Percentiles rank a stretch among this genome's conserved stretches.
Conservation (phyloP, 2,113 vertebrate genomes). For the Pholis gunnellus region DNA sequence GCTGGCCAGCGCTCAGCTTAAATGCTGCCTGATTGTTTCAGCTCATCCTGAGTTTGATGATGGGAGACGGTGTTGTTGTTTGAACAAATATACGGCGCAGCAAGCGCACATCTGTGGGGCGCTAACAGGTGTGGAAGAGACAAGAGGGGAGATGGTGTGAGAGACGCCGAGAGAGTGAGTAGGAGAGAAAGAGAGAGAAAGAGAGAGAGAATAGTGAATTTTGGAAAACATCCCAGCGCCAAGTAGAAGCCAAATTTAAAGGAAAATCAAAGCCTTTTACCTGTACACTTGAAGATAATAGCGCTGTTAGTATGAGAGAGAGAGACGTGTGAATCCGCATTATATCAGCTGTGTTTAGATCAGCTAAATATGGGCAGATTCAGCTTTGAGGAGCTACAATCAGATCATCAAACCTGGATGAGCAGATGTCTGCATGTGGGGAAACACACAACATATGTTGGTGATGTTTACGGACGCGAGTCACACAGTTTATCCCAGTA, state of each 20-base stretch:
- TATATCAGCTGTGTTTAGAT: conserved; percentile 45
- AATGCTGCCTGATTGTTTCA: conserved; percentile 93
- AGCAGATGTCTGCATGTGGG: conserved; percentile 36
- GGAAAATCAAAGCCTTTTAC: conserved; percentile 88
- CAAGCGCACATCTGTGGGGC: conserved; percentile 85
- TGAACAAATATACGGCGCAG: conserved; percentile 34
- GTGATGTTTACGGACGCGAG: conserved; percentile 11
- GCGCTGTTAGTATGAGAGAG: conserved; percentile 82
- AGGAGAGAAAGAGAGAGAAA: conserved; percentile 23
- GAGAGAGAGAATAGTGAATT: conserved; percentile 54
- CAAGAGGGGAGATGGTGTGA: conserved; percentile 78
- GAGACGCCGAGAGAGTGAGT: conserved; percentile 11
- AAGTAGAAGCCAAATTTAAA: conserved; percentile 66
- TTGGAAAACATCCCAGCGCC: conserved; percentile 61
- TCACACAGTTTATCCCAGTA: neutral
- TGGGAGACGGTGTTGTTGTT: conserved; percentile 81
- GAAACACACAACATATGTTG: neutral
- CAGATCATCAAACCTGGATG: conserved; percentile 25
- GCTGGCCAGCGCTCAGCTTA: conserved; percentile 88
- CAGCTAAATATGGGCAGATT: conserved; percentile 29
- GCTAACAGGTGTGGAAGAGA: conserved; percentile 92
- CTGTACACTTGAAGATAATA: conserved; percentile 88
- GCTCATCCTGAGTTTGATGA: conserved; percentile 90
- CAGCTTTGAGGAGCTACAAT: conserved; percentile 35
- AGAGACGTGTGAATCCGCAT: conserved; percentile 27